Percentiles rank a stretch among this genome's conserved stretches.
These are phyloP conservation scores for Stenopsyche tienmushanensis DNA, from an alignment of 1,140 invertebrate species.

Conservation along the genomic window DNA sequence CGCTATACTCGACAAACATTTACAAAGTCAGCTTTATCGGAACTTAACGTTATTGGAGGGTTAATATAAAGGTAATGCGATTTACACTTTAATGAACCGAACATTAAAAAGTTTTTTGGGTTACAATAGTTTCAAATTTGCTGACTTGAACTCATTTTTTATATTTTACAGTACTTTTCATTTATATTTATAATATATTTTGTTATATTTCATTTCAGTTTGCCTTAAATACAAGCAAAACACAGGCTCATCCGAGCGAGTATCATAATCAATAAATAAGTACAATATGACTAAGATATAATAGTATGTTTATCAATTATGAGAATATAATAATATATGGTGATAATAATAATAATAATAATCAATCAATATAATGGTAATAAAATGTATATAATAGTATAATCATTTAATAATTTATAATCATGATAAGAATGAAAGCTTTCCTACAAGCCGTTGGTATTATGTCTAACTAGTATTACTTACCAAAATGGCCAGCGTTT, in stretches of 20 bases:
- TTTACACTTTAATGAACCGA: conserved; percentile 37
- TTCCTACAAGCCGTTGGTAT: conserved; percentile 57
- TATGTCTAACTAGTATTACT: conserved; percentile 59
- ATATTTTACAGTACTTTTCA: conserved; percentile 39
- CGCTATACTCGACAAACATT: conserved; percentile 35
- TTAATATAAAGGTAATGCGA: conserved; percentile 38
- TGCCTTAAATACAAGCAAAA: conserved; percentile 41
- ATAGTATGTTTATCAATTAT: conserved; percentile 43
- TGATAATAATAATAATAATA: conserved; percentile 38
- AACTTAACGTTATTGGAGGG: conserved; percentile 41
- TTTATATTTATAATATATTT: conserved; percentile 42
- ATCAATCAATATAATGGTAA: conserved; percentile 45
- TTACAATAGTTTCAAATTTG: conserved; percentile 48
- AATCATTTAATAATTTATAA: conserved; percentile 57
- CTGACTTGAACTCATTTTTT: conserved; percentile 39
- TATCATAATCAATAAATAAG: conserved; percentile 41
- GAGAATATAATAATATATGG: conserved; percentile 42
- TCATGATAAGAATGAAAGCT: conserved; percentile 61
- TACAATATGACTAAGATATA: conserved; percentile 42
- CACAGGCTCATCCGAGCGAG: conserved; percentile 33
- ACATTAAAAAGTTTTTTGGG: conserved; percentile 41
- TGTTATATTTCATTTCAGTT: conserved; percentile 40
- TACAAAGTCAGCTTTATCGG: conserved; percentile 35
- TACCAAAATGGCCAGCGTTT: conserved; percentile 52
- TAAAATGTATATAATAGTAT: conserved; percentile 60